Evolutionary conservation across 23 tunicate species (phyloP).

Genomic region (Styela plicata): DNA sequence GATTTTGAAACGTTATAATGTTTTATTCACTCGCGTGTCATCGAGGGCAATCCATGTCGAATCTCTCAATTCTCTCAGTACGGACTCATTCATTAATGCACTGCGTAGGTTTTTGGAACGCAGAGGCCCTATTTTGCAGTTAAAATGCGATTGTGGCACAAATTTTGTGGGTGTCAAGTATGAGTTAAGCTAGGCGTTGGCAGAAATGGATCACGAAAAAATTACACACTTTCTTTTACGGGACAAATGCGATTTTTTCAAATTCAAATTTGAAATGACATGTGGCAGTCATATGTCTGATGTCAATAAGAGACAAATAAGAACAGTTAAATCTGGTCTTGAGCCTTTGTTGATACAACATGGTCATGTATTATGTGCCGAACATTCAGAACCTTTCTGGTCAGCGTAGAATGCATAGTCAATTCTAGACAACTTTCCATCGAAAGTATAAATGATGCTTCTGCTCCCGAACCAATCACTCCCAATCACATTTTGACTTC

Average conservation of each 20-base stretch:
- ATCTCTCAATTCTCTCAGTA: conserved; percentile 5
- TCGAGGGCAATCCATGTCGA: conserved; percentile 45
- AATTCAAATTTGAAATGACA: conserved; percentile 37
- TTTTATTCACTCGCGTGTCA: conserved; percentile 27
- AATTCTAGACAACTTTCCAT: conserved; percentile 26
- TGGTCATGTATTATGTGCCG: conserved; percentile 21
- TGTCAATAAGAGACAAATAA: conserved; percentile 47
- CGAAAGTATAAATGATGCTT: not conserved
- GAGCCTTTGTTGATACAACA: not conserved
- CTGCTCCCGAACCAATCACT: not conserved
- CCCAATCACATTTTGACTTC: not conserved
- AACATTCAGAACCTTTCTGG: conserved; percentile 17
- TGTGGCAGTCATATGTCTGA: conserved; percentile 40
- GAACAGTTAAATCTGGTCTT: conserved; percentile 30
- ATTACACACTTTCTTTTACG: conserved; percentile 9
- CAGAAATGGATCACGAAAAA: conserved; percentile 24
- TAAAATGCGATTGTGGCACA: conserved; percentile 48
- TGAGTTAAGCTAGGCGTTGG: conserved; percentile 20
- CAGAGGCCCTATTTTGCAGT: conserved; percentile 23
- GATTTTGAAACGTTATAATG: conserved; percentile 39
- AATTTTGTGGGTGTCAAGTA: conserved; percentile 51
- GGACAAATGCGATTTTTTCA: not conserved
- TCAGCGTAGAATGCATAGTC: conserved; percentile 20
- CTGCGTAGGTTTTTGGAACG: conserved; percentile 39
- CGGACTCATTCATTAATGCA: conserved; percentile 49